These are phyloP conservation scores for Huso huso DNA, from an alignment of 2,797 vertebrate genomes.

Conservation along the genomic window DNA sequence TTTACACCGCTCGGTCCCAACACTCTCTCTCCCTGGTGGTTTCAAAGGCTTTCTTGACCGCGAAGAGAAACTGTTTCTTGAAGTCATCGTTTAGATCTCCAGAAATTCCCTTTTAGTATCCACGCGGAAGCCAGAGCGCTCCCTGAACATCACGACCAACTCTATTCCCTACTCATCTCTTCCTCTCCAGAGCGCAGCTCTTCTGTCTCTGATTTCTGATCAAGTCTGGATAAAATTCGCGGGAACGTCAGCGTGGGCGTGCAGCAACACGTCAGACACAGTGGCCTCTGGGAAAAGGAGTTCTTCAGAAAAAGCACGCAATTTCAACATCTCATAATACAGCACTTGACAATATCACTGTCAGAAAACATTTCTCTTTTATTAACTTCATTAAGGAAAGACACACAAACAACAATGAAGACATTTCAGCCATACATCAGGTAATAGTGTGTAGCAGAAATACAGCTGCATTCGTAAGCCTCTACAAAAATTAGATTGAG, in stretches of 20 bases:
- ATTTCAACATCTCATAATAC: too few species aligned
- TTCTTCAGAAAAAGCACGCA: too few species aligned
- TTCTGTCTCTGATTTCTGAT: conserved; percentile 22
- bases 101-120: not conserved
- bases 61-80: not conserved
- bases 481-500: too few species aligned
- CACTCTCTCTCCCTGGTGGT: not conserved
- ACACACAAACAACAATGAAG: too few species aligned
- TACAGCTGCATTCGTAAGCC: too few species aligned
- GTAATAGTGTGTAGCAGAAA: too few species aligned
- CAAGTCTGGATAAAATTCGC: conserved; percentile 45
- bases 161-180: not conserved
- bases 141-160: not conserved
- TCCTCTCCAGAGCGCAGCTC: conserved; percentile 9
- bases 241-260: conserved; percentile 42
- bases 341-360: too few species aligned
- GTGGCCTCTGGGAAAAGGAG: too few species aligned
- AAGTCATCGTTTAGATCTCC: not conserved
- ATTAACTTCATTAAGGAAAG: too few species aligned
- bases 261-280: conserved; percentile 9
- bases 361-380: too few species aligned
- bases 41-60: not conserved
- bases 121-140: not conserved
- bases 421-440: too few species aligned
- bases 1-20: too few species aligned